Evolutionary conservation across 2,797 vertebrate species (phyloP), one percentile per base, ranked within the genome.

Genomic region (Aulostomus chinensis): DNA sequence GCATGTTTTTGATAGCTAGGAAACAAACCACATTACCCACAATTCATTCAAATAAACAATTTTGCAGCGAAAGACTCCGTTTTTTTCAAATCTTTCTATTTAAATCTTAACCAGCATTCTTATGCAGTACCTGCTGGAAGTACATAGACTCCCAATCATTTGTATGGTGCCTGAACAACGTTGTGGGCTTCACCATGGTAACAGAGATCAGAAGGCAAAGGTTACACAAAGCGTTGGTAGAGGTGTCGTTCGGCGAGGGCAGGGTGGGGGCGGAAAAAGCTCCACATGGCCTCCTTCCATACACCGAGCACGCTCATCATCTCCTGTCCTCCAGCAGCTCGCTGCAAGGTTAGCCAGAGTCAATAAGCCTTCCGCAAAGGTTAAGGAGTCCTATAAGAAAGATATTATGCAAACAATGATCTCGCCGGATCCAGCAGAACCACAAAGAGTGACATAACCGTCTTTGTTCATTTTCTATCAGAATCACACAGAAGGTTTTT

Each of bases 341-440:
- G 42, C 63, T 58, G 73, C 80, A 86, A 86, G 87, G 85, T 86
- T 72, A 84, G 60, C 4, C 48, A 58, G 75, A 80, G 83, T 85
- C 84, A 85, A 86, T 85, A 86, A 81, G 74, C 58, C 78, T 76
- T 63, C 79, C 3, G 57, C 66, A 81, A 82, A 88, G 87, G 85
- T 88, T 83, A 84, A 84, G 76, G 68, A 83, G 78, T 72, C 65
- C 82, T 73, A 71, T 64, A 56, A 77, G 80, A 58, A 68, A 66
- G 69, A 73, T 67, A 76, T 83, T 77, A 83, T 80, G 80, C 82
- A 81, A 87, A 78, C n/a, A 45, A 60, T 25, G 58, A 69, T 67
- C 60, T 73, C 59, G 67, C 52, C 10, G 49, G 57, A 72, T 73
- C 61, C 62, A 29, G 55, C 52, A 60, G 54, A 70, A 74, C 66